These are phyloP conservation scores for Arizona elegans DNA, from an alignment of 2,113 vertebrate genomes.

Conservation along the genomic window DNA sequence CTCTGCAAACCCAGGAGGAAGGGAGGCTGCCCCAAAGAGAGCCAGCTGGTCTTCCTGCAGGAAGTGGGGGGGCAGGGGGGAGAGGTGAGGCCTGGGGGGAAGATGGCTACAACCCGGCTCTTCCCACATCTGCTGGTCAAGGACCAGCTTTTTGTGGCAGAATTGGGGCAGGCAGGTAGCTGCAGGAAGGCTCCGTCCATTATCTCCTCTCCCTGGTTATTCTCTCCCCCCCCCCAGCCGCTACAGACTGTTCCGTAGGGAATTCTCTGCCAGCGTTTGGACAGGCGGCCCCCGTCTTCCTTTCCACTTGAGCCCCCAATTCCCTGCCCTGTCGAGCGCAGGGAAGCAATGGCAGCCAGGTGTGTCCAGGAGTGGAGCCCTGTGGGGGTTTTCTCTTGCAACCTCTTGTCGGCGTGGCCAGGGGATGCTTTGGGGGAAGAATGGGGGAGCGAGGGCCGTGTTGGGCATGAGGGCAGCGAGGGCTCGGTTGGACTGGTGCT, in stretches of 20 bases:
- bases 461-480: not conserved
- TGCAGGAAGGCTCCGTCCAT: not conserved
- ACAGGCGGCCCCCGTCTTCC: not conserved
- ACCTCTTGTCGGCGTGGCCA: not conserved
- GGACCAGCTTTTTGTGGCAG: not conserved
- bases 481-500: not conserved
- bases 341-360: not conserved
- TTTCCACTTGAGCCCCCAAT: not conserved
- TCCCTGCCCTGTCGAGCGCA: not conserved
- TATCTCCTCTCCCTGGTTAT: not conserved
- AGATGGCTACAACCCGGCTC: not conserved
- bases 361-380: not conserved
- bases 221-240: not conserved
- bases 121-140: not conserved
- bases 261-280: not conserved
- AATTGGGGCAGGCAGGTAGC: not conserved
- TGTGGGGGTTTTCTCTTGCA: not conserved
- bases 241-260: not conserved
- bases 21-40: no score
- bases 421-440: not conserved
- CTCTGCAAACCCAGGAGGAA: not conserved
- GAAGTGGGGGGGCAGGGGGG: no score
- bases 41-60: not conserved
- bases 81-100: no score
- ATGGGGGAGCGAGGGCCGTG: accelerated